phyloP scores from a whole-genome alignment of 1,140 invertebrate genomes.

The Aphis gossypii region DNA sequence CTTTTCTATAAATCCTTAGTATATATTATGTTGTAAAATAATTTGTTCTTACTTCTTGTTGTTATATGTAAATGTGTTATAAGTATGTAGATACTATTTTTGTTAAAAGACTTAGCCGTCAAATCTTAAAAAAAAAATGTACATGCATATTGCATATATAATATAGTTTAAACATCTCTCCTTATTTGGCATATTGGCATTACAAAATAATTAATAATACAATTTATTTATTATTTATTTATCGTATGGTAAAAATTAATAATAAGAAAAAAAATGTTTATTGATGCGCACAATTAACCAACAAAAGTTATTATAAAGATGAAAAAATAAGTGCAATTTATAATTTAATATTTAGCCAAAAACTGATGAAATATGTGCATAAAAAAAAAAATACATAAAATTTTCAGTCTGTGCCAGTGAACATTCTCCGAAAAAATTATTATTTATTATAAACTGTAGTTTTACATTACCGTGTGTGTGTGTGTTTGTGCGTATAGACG shows the following conservation, averaged over 20 bases:
- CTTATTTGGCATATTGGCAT: too few species aligned
- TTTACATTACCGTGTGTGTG: background rate
- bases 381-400: background rate
- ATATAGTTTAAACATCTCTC: too few species aligned
- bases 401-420: background rate
- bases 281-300: background rate
- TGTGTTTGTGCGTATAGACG: too few species aligned
- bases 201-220: background rate
- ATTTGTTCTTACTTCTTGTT: too few species aligned
- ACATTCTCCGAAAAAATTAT: background rate
- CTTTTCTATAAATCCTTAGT: too few species aligned
- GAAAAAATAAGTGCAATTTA: background rate
- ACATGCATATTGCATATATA: too few species aligned
- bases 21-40: too few species aligned
- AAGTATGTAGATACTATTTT: too few species aligned
- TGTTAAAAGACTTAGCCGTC: too few species aligned
- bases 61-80: too few species aligned
- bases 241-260: too few species aligned
- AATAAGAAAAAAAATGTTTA: background rate
- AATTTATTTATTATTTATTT: background rate
- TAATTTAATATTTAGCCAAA: background rate
- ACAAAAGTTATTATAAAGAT: background rate
- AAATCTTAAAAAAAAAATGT: too few species aligned
- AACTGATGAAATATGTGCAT: background rate
- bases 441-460: background rate